Evolutionary conservation across 2,888 invertebrate genomes (phyloP).

Genomic region (Leucoptera coffeella): DNA sequence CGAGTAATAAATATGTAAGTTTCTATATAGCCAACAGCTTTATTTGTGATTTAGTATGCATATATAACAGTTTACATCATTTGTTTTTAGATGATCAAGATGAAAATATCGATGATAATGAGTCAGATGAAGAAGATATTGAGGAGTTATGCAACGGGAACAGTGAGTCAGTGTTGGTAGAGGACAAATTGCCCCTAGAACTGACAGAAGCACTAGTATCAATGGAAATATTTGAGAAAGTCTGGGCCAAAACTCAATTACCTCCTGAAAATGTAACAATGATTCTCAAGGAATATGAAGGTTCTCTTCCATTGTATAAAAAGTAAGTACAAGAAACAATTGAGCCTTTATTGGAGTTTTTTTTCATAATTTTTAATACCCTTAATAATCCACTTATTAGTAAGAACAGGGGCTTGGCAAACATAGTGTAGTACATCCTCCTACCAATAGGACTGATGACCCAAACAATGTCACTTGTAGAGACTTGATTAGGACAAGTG

Average conservation of each 20-base stretch:
- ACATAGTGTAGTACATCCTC: no score
- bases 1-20: no score
- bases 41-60: neutral
- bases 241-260: constrained; percentile 43
- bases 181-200: constrained; percentile 49
- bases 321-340: constrained; percentile 45
- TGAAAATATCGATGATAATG: constrained; percentile 15
- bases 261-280: constrained; percentile 50
- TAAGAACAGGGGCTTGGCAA: no score
- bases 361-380: no score
- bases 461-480: no score
- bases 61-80: neutral
- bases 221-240: constrained; percentile 54
- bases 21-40: no score
- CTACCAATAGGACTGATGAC: no score
- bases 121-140: constrained; percentile 29
- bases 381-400: no score
- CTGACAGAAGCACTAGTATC: constrained; percentile 56
- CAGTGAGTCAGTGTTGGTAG: constrained; percentile 20
- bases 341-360: no score
- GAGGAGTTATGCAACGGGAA: constrained; percentile 35
- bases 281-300: constrained; percentile 45
- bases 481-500: no score
- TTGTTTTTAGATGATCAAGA: constrained; percentile 20
- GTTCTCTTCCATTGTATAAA: constrained; percentile 34